Evolutionary conservation across 2,113 vertebrate species (phyloP), one percentile per base, ranked within the genome.

Genomic region (Lycaon pictus): DNA sequence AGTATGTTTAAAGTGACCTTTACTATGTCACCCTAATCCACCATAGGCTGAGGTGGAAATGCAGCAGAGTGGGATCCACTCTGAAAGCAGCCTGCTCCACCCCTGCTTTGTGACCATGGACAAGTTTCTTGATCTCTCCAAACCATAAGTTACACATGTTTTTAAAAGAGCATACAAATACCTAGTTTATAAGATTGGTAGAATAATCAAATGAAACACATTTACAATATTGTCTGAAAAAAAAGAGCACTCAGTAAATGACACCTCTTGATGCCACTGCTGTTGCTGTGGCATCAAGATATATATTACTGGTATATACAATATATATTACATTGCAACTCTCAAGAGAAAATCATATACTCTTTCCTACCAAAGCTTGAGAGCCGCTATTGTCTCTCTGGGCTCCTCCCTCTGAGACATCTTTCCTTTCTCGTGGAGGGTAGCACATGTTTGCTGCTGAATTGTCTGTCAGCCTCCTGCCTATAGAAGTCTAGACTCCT

Each of bases 351-450:
- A 87, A 58, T 37, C 12, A 0, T 35, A 8, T 1, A 48, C 7
- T 19, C 3, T 19, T 22, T 58, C 15, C 25, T 17, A 10, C 17
- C 65, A 55, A 3, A 37, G 25, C 11, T 35, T 87, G 13, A 83
- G 23, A 77, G 8, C 17, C 35, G 48, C 6, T 37, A 1, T 29
- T 63, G 22, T 77, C 19, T 32, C 60, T 56, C 43, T 29, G 12
- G 27, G 32, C 4, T 35, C 27, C 3, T 27, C n/a, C 27, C 1
- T 27, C 0, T 20, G 23, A 72, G 15, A 0, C 12, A 58, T 56
- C 19, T 13, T 84, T 92, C 12, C n/a, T 17, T 82, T 92, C 48
- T 27, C 53, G 35, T 37, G 27, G 51, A 62, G 3, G 0, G 3
- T 27, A 71, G 55, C 17, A 79, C 32, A 22, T 9, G 25, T 81